phyloP scores from a whole-genome alignment of 2,113 vertebrate species.

The Epinephelus lanceolatus region DNA sequence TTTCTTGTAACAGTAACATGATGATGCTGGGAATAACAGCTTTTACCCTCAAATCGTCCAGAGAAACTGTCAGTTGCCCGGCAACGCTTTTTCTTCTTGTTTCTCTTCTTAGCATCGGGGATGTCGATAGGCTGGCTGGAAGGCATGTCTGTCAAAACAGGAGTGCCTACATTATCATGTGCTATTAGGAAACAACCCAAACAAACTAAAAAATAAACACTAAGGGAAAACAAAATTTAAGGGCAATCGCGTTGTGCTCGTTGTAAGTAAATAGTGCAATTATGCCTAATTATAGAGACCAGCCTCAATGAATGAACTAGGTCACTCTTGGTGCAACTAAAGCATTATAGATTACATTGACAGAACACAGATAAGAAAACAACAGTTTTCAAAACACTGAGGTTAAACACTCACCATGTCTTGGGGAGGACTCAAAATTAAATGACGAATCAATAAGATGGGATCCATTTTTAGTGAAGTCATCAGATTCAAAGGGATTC shows the following conservation, averaged over 20 bases:
- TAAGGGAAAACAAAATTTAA: background rate
- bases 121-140: slow-evolving; percentile 97
- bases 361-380: background rate
- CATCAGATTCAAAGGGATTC: slow-evolving; percentile 94
- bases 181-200: background rate
- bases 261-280: background rate
- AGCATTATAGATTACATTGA: background rate
- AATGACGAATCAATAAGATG: slow-evolving; percentile 89
- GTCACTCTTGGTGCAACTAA: background rate
- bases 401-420: slow-evolving; percentile 87
- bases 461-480: slow-evolving; percentile 88
- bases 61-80: slow-evolving; percentile 98
- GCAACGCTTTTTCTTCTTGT: slow-evolving; percentile 99
- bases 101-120: slow-evolving; percentile 95
- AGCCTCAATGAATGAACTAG: background rate
- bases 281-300: background rate
- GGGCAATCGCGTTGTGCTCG: background rate
- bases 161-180: slow-evolving; percentile 13
- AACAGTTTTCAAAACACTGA: background rate
- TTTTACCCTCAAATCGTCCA: slow-evolving; percentile 93
- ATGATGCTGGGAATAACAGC: background rate
- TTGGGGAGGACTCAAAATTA: slow-evolving; percentile 90
- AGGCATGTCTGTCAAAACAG: slow-evolving; percentile 88
- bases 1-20: background rate
- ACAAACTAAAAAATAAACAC: background rate